A percentile compares a stretch with the other conserved stretches of the same genome.
Evolutionary conservation across 2,113 vertebrate species (phyloP).

Genomic region (Crotalus viridis): DNA sequence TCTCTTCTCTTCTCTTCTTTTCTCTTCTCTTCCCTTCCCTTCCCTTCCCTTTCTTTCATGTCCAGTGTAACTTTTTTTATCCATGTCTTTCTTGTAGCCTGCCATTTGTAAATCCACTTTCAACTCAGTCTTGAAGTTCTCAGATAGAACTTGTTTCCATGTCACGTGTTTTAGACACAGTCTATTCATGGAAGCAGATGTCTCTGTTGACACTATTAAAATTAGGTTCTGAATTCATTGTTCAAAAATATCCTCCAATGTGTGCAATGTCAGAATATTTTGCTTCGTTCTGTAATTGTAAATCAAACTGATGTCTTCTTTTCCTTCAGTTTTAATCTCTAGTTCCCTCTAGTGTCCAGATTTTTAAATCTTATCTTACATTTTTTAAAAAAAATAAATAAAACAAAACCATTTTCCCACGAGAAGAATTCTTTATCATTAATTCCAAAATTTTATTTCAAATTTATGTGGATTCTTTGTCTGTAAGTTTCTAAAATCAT

Average conservation of each 20-base stretch:
- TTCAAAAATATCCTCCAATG: not conserved
- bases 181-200: not conserved
- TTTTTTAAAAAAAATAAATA: not conserved
- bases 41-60: not conserved
- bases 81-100: not conserved
- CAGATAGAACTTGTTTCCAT: not conserved
- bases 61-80: not conserved
- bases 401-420: not conserved
- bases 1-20: no score
- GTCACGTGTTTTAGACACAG: not conserved
- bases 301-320: not conserved
- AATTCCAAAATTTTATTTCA: not conserved
- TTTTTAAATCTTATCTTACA: not conserved
- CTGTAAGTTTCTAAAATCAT: not conserved
- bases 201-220: not conserved
- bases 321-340: not conserved
- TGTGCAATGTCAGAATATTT: not conserved
- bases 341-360: not conserved
- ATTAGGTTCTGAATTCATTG: not conserved
- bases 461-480: not conserved
- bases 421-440: not conserved
- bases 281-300: not conserved
- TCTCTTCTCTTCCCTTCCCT: no score
- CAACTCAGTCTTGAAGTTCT: not conserved
- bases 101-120: not conserved